phyloP scores from a whole-genome alignment of 2,113 vertebrate genomes.

The Cephalophus harveyi region DNA sequence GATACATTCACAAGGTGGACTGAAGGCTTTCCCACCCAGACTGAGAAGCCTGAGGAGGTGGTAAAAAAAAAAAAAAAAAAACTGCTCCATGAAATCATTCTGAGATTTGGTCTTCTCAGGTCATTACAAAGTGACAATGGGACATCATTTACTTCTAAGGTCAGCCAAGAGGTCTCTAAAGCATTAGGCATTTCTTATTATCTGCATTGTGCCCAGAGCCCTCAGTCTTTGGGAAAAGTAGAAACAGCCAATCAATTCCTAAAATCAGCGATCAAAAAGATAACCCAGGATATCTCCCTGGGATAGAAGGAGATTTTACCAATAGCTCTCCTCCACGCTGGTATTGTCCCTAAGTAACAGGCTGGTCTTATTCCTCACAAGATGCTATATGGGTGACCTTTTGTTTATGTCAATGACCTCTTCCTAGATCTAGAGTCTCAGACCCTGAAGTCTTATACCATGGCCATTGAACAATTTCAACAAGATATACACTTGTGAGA shows the following conservation, averaged over 20 bases:
- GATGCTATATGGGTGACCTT: neutral
- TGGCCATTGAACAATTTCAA: neutral
- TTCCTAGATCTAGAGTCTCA: neutral
- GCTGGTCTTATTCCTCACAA: neutral
- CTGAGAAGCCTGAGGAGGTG: neutral
- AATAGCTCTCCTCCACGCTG: neutral
- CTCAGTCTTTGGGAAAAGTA: neutral
- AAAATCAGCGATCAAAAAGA: neutral
- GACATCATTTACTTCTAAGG: neutral
- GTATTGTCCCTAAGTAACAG: neutral
- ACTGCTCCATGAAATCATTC: neutral
- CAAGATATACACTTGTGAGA: neutral
- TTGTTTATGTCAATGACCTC: neutral
- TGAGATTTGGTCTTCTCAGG: neutral
- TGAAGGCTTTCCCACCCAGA: neutral
- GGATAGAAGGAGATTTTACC: neutral
- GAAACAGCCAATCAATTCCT: neutral
- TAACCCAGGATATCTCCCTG: neutral
- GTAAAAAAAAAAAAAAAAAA: too few relatives aligned
- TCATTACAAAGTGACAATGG: neutral
- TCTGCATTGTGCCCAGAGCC: neutral
- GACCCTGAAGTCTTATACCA: neutral
- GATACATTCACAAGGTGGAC: neutral
- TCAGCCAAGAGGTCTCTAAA: neutral
- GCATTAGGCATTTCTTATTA: neutral